Percentiles rank a stretch among this genome's conserved stretches.
These are phyloP conservation scores for Gryon sp. DNA, from an alignment of 1,140 invertebrate species.

Conservation along the genomic window DNA sequence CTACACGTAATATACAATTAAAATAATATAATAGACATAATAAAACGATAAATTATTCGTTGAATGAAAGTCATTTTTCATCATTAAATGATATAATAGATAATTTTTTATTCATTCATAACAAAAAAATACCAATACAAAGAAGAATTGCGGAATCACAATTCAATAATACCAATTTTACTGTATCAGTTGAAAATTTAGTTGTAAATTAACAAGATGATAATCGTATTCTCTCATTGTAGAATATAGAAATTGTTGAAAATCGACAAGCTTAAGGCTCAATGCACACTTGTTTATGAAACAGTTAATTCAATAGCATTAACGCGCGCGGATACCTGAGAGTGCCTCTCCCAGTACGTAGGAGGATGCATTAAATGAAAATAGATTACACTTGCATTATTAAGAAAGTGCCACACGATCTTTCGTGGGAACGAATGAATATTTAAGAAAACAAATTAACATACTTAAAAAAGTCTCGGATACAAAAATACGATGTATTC, in stretches of 20 bases:
- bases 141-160: too few relatives aligned
- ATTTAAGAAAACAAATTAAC: constrained; percentile 52
- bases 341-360: constrained; percentile 56
- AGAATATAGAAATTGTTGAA: constrained; percentile 48
- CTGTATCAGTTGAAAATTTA: too few relatives aligned
- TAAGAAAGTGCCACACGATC: constrained; percentile 50
- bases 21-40: too few relatives aligned
- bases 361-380: constrained; percentile 60
- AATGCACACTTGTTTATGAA: constrained; percentile 53
- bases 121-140: too few relatives aligned
- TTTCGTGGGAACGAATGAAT: constrained; percentile 52
- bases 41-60: too few relatives aligned
- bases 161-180: too few relatives aligned
- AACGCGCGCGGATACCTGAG: constrained; percentile 46
- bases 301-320: constrained; percentile 57
- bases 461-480: constrained; percentile 34
- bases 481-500: constrained; percentile 10
- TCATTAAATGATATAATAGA: too few relatives aligned
- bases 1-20: too few relatives aligned
- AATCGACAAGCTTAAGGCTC: constrained; percentile 20
- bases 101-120: too few relatives aligned
- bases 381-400: constrained; percentile 59
- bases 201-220: background rate
- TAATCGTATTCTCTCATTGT: constrained; percentile 40
- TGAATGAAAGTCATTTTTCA: too few relatives aligned